A percentile compares a stretch with the other conserved stretches of the same genome.
phyloP scores from a whole-genome alignment of 1,140 invertebrate species.

The Prorops nasuta region DNA sequence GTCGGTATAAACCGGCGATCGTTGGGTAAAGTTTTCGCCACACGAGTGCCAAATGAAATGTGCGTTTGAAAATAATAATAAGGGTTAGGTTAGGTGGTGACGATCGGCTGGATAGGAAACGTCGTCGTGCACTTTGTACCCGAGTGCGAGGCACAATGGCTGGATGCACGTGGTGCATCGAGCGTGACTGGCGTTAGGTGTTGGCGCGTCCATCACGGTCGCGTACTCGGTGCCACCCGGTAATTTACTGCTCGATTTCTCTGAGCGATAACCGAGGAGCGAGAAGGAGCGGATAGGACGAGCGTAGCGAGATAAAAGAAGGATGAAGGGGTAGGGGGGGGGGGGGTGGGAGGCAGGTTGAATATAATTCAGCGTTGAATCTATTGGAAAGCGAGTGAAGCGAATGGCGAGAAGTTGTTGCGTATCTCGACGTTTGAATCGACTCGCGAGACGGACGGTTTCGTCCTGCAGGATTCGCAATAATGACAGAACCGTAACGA shows the following conservation, averaged over 20 bases:
- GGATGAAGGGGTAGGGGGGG: not conserved
- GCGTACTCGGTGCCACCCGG: conserved; percentile 26
- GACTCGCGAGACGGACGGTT: conserved; percentile 19
- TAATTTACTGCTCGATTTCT: conserved; percentile 41
- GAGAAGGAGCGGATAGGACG: not conserved
- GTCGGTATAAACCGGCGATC: too few species aligned
- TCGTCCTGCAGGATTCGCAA: conserved; percentile 11
- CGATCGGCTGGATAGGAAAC: too few species aligned
- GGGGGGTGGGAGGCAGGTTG: too few species aligned
- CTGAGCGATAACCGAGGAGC: conserved; percentile 25
- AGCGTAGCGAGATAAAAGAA: conserved; percentile 1
- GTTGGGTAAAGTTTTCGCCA: too few species aligned
- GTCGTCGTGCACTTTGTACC: too few species aligned
- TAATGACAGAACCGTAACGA: conserved; percentile 30
- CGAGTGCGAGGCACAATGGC: too few species aligned
- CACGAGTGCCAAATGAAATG: too few species aligned
- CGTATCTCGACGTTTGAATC: conserved; percentile 39
- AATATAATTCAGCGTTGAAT: conserved; percentile 24
- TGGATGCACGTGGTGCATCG: too few species aligned
- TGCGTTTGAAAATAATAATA: too few species aligned
- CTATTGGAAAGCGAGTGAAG: conserved; percentile 13
- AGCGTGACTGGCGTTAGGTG: conserved; percentile 38
- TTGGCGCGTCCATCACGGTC: conserved; percentile 28
- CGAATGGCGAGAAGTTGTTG: too few species aligned
- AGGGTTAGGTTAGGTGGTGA: too few species aligned